Conservation (phyloP, 2,797 vertebrate genomes). For the Falco peregrinus region DNA sequence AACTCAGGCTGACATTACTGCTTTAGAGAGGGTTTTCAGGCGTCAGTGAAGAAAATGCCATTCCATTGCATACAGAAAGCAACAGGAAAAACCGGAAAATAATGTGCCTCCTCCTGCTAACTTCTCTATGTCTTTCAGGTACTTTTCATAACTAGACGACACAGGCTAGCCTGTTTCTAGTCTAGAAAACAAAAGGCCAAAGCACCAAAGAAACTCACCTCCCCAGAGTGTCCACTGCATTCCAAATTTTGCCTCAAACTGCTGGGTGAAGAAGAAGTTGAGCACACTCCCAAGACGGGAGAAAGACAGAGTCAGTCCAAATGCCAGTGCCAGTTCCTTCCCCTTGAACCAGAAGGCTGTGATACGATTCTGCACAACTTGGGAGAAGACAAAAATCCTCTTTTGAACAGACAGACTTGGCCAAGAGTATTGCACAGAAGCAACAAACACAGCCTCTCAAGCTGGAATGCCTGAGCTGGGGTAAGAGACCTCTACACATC, state of each 20-base stretch:
- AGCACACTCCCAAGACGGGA: conserved; percentile 83
- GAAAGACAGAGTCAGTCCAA: conserved; percentile 83
- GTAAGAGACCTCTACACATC: accelerated
- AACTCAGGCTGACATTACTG: neutral
- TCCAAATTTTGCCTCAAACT: conserved; percentile 81
- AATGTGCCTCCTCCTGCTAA: neutral
- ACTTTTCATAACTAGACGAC: neutral
- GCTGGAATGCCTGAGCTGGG: no score
- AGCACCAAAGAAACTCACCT: conserved; percentile 64
- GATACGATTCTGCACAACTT: conserved; percentile 86
- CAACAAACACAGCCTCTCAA: neutral
- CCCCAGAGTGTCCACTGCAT: conserved; percentile 88
- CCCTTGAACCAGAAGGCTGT: conserved; percentile 87
- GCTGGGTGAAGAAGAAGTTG: conserved; percentile 87
- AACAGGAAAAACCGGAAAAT: neutral
- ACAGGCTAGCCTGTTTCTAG: neutral
- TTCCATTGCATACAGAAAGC: neutral
- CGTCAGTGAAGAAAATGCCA: neutral
- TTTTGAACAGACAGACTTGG: neutral
- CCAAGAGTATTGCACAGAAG: neutral
- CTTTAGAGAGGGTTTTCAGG: neutral
- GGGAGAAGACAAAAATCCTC: neutral
- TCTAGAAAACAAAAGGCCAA: neutral
- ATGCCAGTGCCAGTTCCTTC: conserved; percentile 86
- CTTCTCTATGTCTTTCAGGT: neutral